Conservation (phyloP, 2,888 invertebrate species). For the Hirudinaria manillensis region DNA sequence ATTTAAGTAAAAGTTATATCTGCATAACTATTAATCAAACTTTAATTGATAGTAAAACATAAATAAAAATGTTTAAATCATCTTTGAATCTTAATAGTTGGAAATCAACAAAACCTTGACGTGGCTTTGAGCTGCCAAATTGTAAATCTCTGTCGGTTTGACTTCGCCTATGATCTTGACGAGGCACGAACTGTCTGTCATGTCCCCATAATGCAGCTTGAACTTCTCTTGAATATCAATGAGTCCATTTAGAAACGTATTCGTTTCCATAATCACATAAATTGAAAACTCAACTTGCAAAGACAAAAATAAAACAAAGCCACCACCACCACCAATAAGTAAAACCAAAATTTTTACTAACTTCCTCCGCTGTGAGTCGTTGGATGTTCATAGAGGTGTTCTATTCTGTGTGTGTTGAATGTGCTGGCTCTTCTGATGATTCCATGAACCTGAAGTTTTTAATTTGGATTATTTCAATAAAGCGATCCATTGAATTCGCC, state of each 20-base stretch:
- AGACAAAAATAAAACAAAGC: neutral
- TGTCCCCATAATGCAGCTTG: constrained; percentile 94
- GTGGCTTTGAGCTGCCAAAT: constrained; percentile 96
- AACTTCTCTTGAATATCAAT: constrained; percentile 22
- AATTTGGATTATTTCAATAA: neutral
- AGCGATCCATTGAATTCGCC: neutral
- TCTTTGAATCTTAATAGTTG: no score
- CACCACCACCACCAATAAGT: neutral
- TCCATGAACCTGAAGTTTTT: constrained; percentile 68
- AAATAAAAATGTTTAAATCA: no score
- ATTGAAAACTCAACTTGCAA: neutral
- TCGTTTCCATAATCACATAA: no score
- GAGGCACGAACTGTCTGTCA: constrained; percentile 92
- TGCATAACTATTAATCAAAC: no score
- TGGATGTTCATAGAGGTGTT: constrained; percentile 88
- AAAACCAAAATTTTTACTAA: constrained; percentile 36
- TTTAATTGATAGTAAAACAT: no score
- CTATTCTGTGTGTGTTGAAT: constrained; percentile 91
- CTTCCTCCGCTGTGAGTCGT: constrained; percentile 68
- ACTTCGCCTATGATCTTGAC: constrained; percentile 75
- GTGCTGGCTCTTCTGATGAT: constrained; percentile 87
- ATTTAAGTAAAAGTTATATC: no score
- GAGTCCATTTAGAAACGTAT: neutral
- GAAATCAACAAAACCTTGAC: constrained; percentile 29
- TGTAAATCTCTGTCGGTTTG: constrained; percentile 88